These are phyloP conservation scores for Calephelis virginiensis DNA, from an alignment of 1,140 invertebrate genomes.

Conservation along the genomic window DNA sequence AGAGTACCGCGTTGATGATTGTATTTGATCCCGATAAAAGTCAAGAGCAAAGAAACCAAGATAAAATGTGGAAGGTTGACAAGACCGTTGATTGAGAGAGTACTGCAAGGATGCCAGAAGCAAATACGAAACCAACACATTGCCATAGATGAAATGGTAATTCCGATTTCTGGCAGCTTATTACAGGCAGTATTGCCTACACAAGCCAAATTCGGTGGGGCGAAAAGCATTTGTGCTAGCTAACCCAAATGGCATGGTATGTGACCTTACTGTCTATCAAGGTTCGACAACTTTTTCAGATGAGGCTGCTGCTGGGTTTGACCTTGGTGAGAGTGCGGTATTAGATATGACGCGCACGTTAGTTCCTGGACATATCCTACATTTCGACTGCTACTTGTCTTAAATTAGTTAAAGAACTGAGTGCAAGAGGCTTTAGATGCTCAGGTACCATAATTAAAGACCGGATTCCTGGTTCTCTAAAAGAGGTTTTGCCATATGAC, in stretches of 20 bases:
- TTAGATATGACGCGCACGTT: neutral
- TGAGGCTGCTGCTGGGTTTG: neutral
- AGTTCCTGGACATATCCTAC: conserved; percentile 24
- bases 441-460: conserved; percentile 26
- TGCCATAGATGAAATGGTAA: neutral
- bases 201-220: conserved; percentile 26
- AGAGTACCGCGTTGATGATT: conserved; percentile 21
- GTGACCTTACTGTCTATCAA: conserved; percentile 26
- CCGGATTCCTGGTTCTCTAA: conserved; percentile 10
- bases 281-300: conserved; percentile 23
- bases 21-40: conserved; percentile 26
- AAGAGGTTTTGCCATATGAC: conserved; percentile 10
- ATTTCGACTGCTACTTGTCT: conserved; percentile 27
- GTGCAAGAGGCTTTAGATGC: neutral
- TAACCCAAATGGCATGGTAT: conserved; percentile 22
- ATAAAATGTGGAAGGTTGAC: conserved; percentile 32
- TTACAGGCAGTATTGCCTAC: conserved; percentile 26
- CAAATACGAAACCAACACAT: conserved; percentile 11
- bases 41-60: conserved; percentile 16
- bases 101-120: conserved; percentile 11
- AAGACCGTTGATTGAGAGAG: conserved; percentile 24
- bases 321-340: neutral
- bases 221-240: conserved; percentile 28
- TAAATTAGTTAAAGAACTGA: conserved; percentile 20
- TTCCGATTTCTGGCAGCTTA: neutral